Evolutionary conservation across 2,113 vertebrate species (phyloP).

Genomic region (Rhinopomastus cyanomelas): DNA sequence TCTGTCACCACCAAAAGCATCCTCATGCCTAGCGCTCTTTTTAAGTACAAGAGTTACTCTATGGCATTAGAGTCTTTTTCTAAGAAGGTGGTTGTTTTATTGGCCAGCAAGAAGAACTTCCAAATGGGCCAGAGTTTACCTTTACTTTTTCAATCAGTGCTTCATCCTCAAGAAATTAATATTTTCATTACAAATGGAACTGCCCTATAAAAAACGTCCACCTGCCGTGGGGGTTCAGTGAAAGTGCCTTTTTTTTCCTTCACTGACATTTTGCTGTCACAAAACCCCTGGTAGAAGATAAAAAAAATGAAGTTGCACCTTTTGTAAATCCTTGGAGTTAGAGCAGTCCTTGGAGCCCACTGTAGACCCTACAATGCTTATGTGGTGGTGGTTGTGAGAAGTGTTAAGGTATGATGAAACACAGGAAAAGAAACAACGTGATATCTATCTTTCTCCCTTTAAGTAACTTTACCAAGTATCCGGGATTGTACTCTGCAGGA

Average conservation of each 20-base stretch:
- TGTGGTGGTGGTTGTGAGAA: background rate
- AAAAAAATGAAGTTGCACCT: background rate
- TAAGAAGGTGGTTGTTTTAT: background rate
- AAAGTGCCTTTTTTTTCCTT: background rate
- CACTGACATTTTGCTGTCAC: background rate
- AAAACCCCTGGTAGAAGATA: background rate
- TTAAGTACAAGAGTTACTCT: background rate
- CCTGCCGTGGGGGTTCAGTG: background rate
- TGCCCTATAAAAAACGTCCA: background rate
- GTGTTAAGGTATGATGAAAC: background rate
- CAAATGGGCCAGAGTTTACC: background rate
- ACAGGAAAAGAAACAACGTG: background rate
- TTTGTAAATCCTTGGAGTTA: background rate
- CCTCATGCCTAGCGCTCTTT: background rate
- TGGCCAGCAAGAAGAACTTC: background rate
- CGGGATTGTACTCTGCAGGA: background rate
- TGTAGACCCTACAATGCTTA: background rate
- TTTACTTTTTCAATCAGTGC: background rate
- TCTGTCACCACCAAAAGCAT: too few relatives aligned
- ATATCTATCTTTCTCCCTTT: background rate
- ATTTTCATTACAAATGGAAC: background rate
- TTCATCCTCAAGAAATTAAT: background rate
- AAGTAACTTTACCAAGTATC: background rate
- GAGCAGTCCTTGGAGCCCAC: background rate
- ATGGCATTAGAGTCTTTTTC: background rate